Conservation (phyloP, 92 coral and sea anemone species). For the Heliopora coerulea region DNA sequence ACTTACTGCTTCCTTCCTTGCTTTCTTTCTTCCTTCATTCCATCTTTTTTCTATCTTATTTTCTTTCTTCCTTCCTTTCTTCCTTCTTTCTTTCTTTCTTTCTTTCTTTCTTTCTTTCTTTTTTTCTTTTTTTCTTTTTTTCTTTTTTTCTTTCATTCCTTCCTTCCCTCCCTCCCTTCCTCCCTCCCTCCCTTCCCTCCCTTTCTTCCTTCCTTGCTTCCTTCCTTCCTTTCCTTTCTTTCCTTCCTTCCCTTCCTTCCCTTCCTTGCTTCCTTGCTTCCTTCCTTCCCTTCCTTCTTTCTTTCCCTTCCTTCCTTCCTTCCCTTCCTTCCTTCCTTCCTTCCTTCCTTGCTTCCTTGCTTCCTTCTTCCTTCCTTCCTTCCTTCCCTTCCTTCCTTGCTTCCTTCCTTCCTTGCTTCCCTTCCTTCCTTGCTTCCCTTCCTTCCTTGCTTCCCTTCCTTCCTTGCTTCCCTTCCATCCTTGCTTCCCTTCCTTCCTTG, state of each 20-base stretch:
- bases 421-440: neutral
- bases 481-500: neutral
- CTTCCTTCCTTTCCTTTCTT: neutral
- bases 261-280: neutral
- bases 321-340: neutral
- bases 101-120: too few relatives aligned
- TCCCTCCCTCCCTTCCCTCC: neutral
- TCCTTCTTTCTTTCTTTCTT: neutral
- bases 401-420: neutral
- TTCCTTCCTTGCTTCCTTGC: neutral
- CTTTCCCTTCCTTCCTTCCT: neutral
- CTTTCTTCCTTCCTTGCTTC: neutral
- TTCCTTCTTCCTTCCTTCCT: neutral
- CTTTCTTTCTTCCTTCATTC: neutral
- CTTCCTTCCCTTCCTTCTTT: neutral
- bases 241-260: neutral
- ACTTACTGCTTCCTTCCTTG: neutral
- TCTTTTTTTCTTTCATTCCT: neutral
- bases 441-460: neutral
- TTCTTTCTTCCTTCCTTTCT: neutral
- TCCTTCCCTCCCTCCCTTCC: neutral
- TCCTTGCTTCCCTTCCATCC: too few relatives aligned
- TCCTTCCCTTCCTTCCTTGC: neutral
- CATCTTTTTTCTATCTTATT: neutral
- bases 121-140: neutral